Evolutionary conservation across 2,888 invertebrate genomes (phyloP), one percentile per base, ranked within the genome.

Genomic region (Hydraecia micacea): DNA sequence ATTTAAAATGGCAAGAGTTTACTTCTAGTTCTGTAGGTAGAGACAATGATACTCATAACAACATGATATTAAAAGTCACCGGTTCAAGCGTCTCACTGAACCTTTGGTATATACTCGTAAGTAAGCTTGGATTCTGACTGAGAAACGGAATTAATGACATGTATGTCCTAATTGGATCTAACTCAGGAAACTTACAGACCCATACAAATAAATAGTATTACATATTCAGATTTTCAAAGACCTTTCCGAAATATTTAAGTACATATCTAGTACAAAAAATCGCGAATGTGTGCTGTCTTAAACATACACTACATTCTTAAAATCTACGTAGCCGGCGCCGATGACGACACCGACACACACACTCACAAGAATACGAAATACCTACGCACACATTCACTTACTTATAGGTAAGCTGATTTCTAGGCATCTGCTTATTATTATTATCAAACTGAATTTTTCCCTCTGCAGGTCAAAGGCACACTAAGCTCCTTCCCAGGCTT

Each of bases 261-360:
- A 18, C 18, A 18, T n/a, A n/a, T 18, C 42, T 67, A 28, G 5
- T 67, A 13, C 21, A 28, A 68, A 68, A 69, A 32, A 21, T 39
- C 28, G 28, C n/a, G 18, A 60, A 36, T 58, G 49, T 21, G 21
- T 25, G 28, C 18, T 5, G 25, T 66, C 52, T 65, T 67, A 25
- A 11, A 69, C n/a, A 74, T 55, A 80, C 55, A 80, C 55, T 63
- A 68, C 46, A 75, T 62, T 80, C 62, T 55, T 74, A 75, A 68
- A 80, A 69, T 25, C 0, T 66, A 52, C 32, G 79, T 69, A 5
- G n/a, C 25, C 18, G 42, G n/a, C 42, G 42, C 60, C 60, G 13
- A 2, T 36, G 1, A 21, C n/a, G 4, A n/a, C 28, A 32, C 32
- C 32, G 32, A 32, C 5, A 4, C n/a, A 36, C n/a, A 28, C 77